Base-by-base conservation (phyloP, 2,888 invertebrate species). In the Eupeodes luniger region DNA sequence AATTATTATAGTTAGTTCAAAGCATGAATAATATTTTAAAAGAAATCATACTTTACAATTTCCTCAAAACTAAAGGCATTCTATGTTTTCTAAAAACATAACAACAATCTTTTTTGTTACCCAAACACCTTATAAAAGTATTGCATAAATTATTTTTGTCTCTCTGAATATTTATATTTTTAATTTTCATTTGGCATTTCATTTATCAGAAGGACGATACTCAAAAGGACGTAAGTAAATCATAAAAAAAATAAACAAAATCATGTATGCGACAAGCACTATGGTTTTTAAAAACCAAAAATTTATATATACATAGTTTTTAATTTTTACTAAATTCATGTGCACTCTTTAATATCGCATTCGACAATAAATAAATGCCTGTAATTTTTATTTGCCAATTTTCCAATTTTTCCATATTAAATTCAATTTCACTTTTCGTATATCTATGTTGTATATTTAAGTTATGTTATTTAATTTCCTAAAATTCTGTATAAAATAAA, bases 161-260 rank as follows among this genome's bases (percentile, higher is more conserved):
- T 88, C 72, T 85, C 81, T 84, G 81, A 84, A 81, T 81, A 84
- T 88, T 80, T 84, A 74, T 59, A 57, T 74, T 67, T 77, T 47
- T 51, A 84, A 88, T 51, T 87, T 88, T 81, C 66, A 81, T 88
- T 88, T 84, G 77, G 80, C 87, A 88, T 85, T 69, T 88, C 88
- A 85, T 88, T 78, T 85, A 88, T 84, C 88, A 88, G 88, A 91
- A 93, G 93, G 93, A 93, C 91, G 91, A 91, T 91, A 91, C 91
- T 91, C 89, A 90, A 82, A 93, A 93, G 92, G 93, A 93, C 91
- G 93, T 93, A 93, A 93, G 93, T 93, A 93, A 66, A 77, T 85
- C 84, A 84, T 81, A 66, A 16, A 72, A 72, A 2, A 27, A 61
- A 49, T 11, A 70, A 72, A 14, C 57, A 70, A 70, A 78, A 59